Evolutionary conservation across 2,888 invertebrate species (phyloP).

Genomic region (Adelphocoris suturalis): DNA sequence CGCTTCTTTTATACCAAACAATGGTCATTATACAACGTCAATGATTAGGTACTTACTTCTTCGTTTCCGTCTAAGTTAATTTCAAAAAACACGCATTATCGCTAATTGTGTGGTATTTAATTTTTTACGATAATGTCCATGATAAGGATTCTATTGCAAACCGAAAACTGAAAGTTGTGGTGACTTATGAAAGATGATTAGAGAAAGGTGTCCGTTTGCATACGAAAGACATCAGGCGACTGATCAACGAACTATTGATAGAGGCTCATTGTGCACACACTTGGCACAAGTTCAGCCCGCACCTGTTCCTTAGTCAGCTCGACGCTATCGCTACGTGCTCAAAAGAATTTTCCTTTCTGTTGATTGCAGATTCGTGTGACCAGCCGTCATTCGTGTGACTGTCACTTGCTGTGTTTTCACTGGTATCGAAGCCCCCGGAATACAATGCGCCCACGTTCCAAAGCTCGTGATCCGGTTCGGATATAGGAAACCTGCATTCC

Average conservation of each 20-base stretch:
- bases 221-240: neutral
- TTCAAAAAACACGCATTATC: too few relatives aligned
- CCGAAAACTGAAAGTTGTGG: neutral
- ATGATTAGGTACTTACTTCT: too few relatives aligned
- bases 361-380: constrained; percentile 20
- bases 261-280: neutral
- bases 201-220: neutral
- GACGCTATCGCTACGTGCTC: constrained; percentile 19
- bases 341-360: constrained; percentile 11
- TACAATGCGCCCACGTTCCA: constrained; percentile 20
- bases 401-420: neutral
- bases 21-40: too few relatives aligned
- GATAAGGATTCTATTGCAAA: too few relatives aligned
- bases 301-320: neutral
- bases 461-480: neutral
- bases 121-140: too few relatives aligned
- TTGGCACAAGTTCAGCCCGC: neutral
- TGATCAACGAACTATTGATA: constrained; percentile 9
- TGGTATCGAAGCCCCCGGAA: neutral
- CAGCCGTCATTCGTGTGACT: neutral
- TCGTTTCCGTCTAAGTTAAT: too few relatives aligned
- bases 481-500: constrained; percentile 4
- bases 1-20: too few relatives aligned
- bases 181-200: neutral
- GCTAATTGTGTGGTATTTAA: too few relatives aligned